A percentile compares a stretch with the other conserved stretches of the same genome.
Evolutionary conservation across 2,797 vertebrate genomes (phyloP).

Genomic region (Coracias cyanogaster): DNA sequence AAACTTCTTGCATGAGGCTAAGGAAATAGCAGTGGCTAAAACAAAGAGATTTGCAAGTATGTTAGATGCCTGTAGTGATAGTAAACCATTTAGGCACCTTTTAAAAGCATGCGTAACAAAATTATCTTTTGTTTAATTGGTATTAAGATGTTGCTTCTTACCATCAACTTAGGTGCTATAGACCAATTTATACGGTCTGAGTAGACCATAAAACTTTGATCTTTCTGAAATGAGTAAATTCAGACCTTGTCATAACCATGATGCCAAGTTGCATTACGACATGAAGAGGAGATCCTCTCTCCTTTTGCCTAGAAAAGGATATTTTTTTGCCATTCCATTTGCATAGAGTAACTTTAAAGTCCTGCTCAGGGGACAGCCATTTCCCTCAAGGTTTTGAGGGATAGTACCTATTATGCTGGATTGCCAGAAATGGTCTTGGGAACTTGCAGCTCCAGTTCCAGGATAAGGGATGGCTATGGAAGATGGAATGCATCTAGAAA

Average conservation of each 20-base stretch:
- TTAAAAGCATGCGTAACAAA: not conserved
- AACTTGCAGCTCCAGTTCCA: not conserved
- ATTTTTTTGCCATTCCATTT: not conserved
- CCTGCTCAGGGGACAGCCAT: not conserved
- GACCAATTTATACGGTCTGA: not conserved
- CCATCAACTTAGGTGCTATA: not conserved
- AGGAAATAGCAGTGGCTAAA: not conserved
- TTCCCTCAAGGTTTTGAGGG: not conserved
- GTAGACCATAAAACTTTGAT: not conserved
- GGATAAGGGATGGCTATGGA: not conserved
- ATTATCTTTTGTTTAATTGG: not conserved
- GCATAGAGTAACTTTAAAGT: not conserved
- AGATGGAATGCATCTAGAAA: not conserved
- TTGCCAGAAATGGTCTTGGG: not conserved
- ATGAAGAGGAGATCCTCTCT: not conserved
- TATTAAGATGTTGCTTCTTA: not conserved
- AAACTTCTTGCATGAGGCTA: not conserved
- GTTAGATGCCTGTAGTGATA: not conserved
- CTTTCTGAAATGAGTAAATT: not conserved
- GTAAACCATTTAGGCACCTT: not conserved
- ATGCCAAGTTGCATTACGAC: not conserved
- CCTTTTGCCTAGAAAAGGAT: not conserved
- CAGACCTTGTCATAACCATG: not conserved
- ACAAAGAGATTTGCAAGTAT: not conserved
- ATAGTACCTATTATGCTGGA: rapidly evolving